A percentile compares a stretch with the other conserved stretches of the same genome.
These are phyloP conservation scores for Melieria omissa DNA, from an alignment of 2,888 invertebrate genomes.

Conservation along the genomic window DNA sequence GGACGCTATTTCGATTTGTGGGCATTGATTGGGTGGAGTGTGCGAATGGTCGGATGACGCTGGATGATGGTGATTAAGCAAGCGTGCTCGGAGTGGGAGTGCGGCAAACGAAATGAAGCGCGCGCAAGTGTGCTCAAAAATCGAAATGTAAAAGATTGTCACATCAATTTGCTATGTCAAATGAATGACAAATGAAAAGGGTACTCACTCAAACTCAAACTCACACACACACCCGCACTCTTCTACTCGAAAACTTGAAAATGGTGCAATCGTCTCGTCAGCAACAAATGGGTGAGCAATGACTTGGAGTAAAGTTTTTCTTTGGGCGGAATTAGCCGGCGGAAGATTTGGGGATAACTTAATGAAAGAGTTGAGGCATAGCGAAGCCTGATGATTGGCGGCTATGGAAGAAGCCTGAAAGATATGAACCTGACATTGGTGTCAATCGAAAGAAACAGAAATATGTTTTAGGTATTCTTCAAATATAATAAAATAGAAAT, in stretches of 20 bases:
- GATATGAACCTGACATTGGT: too few species aligned
- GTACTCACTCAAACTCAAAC: slow-evolving; percentile 36
- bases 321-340: too few species aligned
- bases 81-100: slow-evolving; percentile 23
- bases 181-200: slow-evolving; percentile 58
- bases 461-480: too few species aligned
- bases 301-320: too few species aligned
- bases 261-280: not conserved
- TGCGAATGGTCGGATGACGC: slow-evolving; percentile 3
- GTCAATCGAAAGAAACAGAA: too few species aligned
- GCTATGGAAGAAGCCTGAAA: too few species aligned
- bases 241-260: slow-evolving; percentile 22
- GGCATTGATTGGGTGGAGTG: slow-evolving; percentile 5
- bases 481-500: too few species aligned
- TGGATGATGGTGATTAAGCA: too few species aligned
- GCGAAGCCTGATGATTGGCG: too few species aligned
- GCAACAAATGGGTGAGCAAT: not conserved
- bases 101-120: not conserved
- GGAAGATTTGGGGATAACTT: too few species aligned
- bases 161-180: slow-evolving; percentile 58
- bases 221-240: not conserved
- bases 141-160: slow-evolving; percentile 60
- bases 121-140: slow-evolving; percentile 40
- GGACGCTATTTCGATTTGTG: not conserved
- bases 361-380: too few species aligned